A percentile compares a stretch with the other conserved stretches of the same genome.
phyloP scores from a whole-genome alignment of 2,888 invertebrate species.

The Microplitis deprimator region DNA sequence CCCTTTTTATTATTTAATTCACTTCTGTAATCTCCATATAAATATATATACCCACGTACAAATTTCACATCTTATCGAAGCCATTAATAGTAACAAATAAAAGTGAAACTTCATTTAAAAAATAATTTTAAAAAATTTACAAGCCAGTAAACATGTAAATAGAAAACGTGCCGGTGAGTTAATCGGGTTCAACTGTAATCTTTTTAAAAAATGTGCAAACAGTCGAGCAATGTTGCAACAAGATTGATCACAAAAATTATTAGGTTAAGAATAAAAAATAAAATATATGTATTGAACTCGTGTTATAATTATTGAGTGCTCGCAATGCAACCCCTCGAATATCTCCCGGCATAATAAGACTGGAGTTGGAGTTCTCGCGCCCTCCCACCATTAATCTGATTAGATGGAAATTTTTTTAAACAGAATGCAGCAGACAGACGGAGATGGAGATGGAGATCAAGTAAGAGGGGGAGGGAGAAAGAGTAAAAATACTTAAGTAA shows the following conservation, averaged over 20 bases:
- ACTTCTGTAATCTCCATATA: background rate
- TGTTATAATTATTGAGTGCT: slow-evolving; percentile 36
- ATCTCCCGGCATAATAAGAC: slow-evolving; percentile 39
- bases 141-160: too few relatives aligned
- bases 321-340: slow-evolving; percentile 34
- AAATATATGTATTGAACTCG: slow-evolving; percentile 24
- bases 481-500: too few relatives aligned
- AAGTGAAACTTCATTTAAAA: too few relatives aligned
- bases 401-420: slow-evolving; percentile 49
- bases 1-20: background rate
- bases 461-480: background rate
- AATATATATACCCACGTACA: background rate
- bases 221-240: background rate
- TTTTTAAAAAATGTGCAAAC: background rate
- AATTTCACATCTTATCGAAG: too few relatives aligned
- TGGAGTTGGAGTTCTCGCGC: slow-evolving; percentile 53
- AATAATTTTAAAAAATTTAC: too few relatives aligned
- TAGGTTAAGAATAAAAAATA: slow-evolving; percentile 18
- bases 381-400: slow-evolving; percentile 60
- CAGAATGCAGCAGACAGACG: background rate
- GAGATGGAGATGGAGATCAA: background rate
- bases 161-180: too few relatives aligned
- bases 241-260: background rate
- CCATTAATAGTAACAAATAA: too few relatives aligned
- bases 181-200: too few relatives aligned